These are phyloP conservation scores for Pasiphila rectangulata DNA, from an alignment of 2,888 invertebrate genomes.

Conservation along the genomic window DNA sequence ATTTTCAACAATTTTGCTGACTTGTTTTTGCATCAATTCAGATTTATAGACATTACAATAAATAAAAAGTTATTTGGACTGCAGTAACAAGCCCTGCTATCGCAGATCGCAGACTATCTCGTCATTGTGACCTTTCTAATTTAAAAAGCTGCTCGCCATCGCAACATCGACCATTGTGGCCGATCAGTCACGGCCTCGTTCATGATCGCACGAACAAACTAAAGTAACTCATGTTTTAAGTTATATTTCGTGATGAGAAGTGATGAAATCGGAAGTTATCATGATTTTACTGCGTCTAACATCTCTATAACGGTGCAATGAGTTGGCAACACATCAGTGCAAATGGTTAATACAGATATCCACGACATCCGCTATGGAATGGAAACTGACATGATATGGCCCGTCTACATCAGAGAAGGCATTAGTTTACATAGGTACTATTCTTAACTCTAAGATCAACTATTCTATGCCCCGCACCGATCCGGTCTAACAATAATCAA, in stretches of 20 bases:
- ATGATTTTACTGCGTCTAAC: conserved; percentile 44
- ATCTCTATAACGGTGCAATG: conserved; percentile 37
- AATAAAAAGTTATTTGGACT: too few relatives aligned
- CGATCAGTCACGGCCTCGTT: conserved; percentile 65
- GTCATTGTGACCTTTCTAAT: conserved; percentile 42
- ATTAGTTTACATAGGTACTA: too few relatives aligned
- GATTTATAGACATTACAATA: too few relatives aligned
- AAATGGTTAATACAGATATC: conserved; percentile 41
- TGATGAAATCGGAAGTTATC: conserved; percentile 56
- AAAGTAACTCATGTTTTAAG: conserved; percentile 39
- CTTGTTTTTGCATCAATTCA: too few relatives aligned
- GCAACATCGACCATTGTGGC: conserved; percentile 55
- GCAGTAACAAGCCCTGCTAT: not conserved
- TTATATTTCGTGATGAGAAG: conserved; percentile 58
- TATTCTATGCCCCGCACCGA: too few relatives aligned
- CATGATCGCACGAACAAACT: conserved; percentile 55
- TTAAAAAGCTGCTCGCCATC: conserved; percentile 44
- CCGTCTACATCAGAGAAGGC: conserved; percentile 49
- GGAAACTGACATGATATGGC: conserved; percentile 23
- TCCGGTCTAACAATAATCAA: too few relatives aligned
- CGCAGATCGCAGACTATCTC: not conserved
- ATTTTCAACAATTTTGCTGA: too few relatives aligned
- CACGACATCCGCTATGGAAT: conserved; percentile 41
- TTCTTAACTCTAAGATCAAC: too few relatives aligned
- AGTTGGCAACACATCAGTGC: conserved; percentile 48